Conservation (phyloP, 2,888 invertebrate genomes). For the Antitype chi region DNA sequence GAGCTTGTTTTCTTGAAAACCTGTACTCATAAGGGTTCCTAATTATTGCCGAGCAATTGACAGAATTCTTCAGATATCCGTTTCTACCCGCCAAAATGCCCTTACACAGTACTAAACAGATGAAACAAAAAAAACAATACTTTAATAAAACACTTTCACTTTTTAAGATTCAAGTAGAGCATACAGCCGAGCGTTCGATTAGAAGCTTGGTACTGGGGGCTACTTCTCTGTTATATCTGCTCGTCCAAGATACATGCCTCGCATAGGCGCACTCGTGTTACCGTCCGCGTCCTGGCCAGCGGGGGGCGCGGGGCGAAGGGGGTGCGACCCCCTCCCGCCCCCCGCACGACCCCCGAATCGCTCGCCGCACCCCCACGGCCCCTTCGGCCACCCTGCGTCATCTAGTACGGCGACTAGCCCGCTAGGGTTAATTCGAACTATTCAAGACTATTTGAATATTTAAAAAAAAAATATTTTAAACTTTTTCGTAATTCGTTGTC, state of each 20-base stretch:
- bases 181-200: conserved; percentile 70
- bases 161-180: conserved; percentile 77
- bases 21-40: no score
- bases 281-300: conserved; percentile 88
- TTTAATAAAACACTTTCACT: conserved; percentile 34
- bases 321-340: conserved; percentile 59
- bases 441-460: conserved; percentile 87
- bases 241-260: conserved; percentile 91
- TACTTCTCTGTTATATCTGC: conserved; percentile 91
- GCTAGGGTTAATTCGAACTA: conserved; percentile 90
- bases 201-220: conserved; percentile 89
- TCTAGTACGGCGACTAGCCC: conserved; percentile 87
- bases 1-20: background rate
- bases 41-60: background rate
- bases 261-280: conserved; percentile 91
- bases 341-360: conserved; percentile 65
- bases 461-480: conserved; percentile 77
- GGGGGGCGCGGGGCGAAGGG: conserved; percentile 72
- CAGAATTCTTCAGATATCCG: background rate
- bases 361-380: conserved; percentile 71
- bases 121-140: conserved; percentile 1
- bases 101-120: background rate
- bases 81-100: background rate
- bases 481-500: conserved; percentile 30
- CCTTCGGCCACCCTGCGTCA: conserved; percentile 84